Evolutionary conservation across 2,113 vertebrate species (phyloP), one percentile per base, ranked within the genome.

Genomic region (Hyla sarda): DNA sequence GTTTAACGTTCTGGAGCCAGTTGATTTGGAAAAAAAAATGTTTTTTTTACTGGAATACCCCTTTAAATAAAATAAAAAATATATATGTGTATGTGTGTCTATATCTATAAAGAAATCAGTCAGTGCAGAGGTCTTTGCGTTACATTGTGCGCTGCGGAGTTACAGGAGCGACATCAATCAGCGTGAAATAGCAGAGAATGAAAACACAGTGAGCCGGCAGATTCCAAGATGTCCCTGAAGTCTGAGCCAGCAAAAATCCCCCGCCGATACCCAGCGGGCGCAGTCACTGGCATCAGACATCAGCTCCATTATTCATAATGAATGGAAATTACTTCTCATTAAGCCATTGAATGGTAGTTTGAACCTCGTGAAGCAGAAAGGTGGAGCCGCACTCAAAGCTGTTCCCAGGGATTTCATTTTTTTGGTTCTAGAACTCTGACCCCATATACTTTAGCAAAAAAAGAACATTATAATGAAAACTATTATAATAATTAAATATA

Each of bases 291-390:
- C 81, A 41, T 71, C 10, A 71, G 30, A 71, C 62, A 71, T 54
- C 81, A 71, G 12, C 45, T 32, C 25, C 37, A 67, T 65, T 82
- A 67, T 47, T 82, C 34, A 65, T 74, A 72, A 73, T 73, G 67
- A 83, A n/a, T n/a, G 19, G 21, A 73, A 58, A 83, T 82, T 48
- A 82, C 48, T n/a, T 32, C 45, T 83, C 25, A 65, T 30, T 71
- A 54, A 56, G 50, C n/a, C 28, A 54, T 9, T 72, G 81, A 30
- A 37, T 50, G 19, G 48, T 56, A 16, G 50, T 69, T 73, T 58
- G 50, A 4, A 83, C 67, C 47, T 54, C 37, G 47, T 14, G 48
- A 71, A 67, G 65, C 73, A 77, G 47, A 77, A 30, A 77, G 25
- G 47, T 54, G 30, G 41, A 23, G 73, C 8, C 0, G 8, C 32